A percentile compares a stretch with the other conserved stretches of the same genome.
phyloP scores from a whole-genome alignment of 2,797 vertebrate genomes.

The Enteromius treurensis region DNA sequence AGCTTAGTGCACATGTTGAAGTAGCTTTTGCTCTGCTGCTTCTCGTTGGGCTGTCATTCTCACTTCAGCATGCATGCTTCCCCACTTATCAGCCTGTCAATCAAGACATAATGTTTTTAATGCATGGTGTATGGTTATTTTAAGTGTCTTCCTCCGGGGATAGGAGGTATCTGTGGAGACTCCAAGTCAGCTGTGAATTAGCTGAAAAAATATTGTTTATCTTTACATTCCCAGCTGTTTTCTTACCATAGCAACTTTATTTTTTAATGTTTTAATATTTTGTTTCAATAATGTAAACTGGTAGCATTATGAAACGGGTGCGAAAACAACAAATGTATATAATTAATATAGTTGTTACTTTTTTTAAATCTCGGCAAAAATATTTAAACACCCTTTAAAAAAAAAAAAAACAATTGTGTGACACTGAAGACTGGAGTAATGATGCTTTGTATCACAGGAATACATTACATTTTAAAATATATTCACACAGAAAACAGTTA shows the following conservation, averaged over 20 bases:
- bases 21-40: constrained; percentile 22
- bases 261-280: background rate
- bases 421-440: too few relatives aligned
- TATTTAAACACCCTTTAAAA: background rate
- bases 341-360: background rate
- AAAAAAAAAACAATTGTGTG: too few relatives aligned
- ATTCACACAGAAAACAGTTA: too few relatives aligned
- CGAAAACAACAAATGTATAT: background rate
- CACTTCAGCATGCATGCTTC: constrained; percentile 11
- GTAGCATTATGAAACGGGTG: background rate
- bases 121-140: constrained; percentile 45
- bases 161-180: background rate
- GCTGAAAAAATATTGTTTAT: background rate
- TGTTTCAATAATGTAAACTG: background rate
- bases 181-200: background rate
- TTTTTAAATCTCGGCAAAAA: background rate
- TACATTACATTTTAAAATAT: too few relatives aligned
- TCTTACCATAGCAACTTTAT: background rate
- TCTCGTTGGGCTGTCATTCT: constrained; percentile 25
- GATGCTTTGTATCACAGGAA: too few relatives aligned
- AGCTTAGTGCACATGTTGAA: background rate
- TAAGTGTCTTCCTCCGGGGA: constrained; percentile 28
- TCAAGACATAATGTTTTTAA: constrained; percentile 37
- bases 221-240: background rate
- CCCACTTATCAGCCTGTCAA: constrained; percentile 30